Evolutionary conservation across 2,113 vertebrate genomes (phyloP).

Genomic region (Phocoena phocoena): DNA sequence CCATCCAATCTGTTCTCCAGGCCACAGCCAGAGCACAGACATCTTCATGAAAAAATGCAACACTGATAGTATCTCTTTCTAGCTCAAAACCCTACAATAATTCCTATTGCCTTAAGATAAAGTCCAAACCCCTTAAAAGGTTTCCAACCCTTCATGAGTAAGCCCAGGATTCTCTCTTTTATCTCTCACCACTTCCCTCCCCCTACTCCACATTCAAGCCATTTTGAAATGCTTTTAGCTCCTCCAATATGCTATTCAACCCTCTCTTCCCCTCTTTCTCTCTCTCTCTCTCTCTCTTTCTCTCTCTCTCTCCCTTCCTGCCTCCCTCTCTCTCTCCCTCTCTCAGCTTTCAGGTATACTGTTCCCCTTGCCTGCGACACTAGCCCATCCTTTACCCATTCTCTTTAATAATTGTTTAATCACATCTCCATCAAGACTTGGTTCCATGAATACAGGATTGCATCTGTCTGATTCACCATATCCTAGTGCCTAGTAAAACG

Average conservation of each 20-base stretch:
- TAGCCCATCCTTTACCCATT: background rate
- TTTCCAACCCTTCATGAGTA: background rate
- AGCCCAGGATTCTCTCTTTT: background rate
- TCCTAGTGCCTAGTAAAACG: background rate
- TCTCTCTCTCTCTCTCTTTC: rapidly evolving
- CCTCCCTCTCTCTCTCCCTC: background rate
- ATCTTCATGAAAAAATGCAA: background rate
- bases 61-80: background rate
- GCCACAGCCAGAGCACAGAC: background rate
- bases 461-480: background rate
- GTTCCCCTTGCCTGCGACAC: background rate
- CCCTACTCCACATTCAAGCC: background rate
- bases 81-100: conserved; percentile 1
- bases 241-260: background rate
- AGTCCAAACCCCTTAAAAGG: background rate
- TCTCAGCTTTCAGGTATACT: background rate
- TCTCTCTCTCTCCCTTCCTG: background rate
- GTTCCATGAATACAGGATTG: background rate
- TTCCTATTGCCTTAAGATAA: background rate
- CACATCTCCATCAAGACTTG: background rate
- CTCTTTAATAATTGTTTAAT: background rate
- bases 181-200: background rate
- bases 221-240: background rate
- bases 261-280: rapidly evolving
- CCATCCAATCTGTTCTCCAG: background rate